Evolutionary conservation across 1,140 invertebrate species (phyloP).

Genomic region (Macrocentrus cingulum): DNA sequence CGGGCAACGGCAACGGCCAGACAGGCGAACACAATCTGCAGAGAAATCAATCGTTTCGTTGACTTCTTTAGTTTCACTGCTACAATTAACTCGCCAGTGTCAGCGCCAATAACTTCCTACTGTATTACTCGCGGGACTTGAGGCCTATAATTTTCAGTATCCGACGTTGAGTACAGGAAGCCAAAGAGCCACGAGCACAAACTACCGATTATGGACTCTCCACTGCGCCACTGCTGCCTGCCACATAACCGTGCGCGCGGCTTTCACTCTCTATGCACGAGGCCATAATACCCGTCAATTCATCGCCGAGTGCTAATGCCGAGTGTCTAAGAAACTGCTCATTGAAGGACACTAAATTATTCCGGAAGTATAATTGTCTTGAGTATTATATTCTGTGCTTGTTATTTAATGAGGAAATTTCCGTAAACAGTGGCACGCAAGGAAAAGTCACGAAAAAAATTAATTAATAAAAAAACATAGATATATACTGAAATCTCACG

Average conservation of each 20-base stretch:
- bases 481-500: not conserved
- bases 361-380: not conserved
- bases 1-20: conserved; percentile 56
- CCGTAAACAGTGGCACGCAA: not conserved
- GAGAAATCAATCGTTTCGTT: conserved; percentile 7
- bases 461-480: not conserved
- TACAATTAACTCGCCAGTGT: not conserved
- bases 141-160: too few relatives aligned
- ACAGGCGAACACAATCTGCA: conserved; percentile 57
- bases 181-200: conserved; percentile 5
- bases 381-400: not conserved
- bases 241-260: conserved; percentile 35
- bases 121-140: conserved; percentile 4
- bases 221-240: conserved; percentile 31
- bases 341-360: not conserved
- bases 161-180: conserved; percentile 8
- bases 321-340: not conserved
- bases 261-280: conserved; percentile 48
- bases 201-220: conserved; percentile 25
- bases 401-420: not conserved
- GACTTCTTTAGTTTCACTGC: too few relatives aligned
- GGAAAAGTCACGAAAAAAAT: not conserved
- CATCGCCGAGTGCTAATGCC: not conserved
- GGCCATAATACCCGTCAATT: conserved; percentile 9
- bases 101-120: conserved; percentile 2